phyloP scores from a whole-genome alignment of 2,113 vertebrate genomes.

The Calcarius ornatus region DNA sequence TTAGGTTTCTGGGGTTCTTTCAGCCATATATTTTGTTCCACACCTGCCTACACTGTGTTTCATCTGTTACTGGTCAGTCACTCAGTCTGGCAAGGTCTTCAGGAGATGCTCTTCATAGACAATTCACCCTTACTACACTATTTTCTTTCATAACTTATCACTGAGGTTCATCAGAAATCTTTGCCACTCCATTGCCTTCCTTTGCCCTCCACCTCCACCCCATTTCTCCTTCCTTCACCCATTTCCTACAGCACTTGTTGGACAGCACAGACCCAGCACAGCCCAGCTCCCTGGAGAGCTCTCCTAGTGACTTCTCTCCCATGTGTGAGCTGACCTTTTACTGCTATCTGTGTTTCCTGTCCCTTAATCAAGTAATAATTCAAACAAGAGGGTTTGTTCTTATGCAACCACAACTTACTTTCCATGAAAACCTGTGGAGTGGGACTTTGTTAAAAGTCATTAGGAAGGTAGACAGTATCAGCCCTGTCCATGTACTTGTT shows the following conservation, averaged over 20 bases:
- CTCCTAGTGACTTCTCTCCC: neutral
- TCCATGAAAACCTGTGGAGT: neutral
- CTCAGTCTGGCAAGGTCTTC: neutral
- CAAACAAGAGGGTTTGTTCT: neutral
- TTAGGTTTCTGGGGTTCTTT: neutral
- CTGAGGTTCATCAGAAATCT: neutral
- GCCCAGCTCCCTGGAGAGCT: neutral
- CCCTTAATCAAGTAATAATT: neutral
- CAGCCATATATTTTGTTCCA: neutral
- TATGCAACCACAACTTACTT: neutral
- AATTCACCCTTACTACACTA: neutral
- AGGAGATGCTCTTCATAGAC: neutral
- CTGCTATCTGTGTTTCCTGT: neutral
- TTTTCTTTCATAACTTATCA: neutral
- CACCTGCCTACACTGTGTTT: neutral
- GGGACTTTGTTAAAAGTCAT: neutral
- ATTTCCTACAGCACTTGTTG: neutral
- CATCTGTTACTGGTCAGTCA: neutral
- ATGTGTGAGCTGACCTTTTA: fast-evolving
- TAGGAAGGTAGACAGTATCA: neutral
- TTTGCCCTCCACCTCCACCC: neutral
- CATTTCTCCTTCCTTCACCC: neutral
- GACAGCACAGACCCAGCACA: neutral
- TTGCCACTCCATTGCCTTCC: neutral
- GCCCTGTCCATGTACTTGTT: fast-evolving